These are phyloP conservation scores for Nothura maculosa DNA, from an alignment of 2,797 vertebrate species.

Conservation along the genomic window DNA sequence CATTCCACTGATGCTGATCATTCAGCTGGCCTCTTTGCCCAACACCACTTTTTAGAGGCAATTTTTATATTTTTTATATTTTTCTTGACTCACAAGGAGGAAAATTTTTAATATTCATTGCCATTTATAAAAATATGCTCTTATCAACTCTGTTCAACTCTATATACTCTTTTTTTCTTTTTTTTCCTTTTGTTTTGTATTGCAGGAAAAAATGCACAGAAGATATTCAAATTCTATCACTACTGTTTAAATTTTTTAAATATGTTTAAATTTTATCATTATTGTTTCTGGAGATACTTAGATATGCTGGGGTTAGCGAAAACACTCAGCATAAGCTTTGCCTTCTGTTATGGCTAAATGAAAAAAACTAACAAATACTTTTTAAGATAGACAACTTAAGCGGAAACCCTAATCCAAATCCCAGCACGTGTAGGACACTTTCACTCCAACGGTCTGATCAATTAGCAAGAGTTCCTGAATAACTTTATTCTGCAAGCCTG, in stretches of 20 bases:
- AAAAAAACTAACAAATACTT: too few species aligned
- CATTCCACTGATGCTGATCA: background rate
- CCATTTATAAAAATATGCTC: background rate
- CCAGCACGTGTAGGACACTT: rapidly evolving
- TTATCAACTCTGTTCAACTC: too few species aligned
- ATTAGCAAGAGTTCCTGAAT: background rate
- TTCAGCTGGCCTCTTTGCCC: background rate
- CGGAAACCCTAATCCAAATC: background rate
- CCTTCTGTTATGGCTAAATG: background rate
- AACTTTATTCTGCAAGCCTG: background rate
- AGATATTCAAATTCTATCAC: background rate
- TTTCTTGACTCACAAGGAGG: too few species aligned
- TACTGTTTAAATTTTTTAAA: too few species aligned
- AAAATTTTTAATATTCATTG: background rate
- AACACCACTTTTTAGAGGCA: background rate
- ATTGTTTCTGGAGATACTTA: background rate
- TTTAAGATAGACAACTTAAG: background rate
- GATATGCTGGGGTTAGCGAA: background rate
- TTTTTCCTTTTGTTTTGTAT: background rate
- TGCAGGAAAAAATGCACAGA: background rate
- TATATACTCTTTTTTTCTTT: background rate
- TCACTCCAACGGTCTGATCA: background rate
- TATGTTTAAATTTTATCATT: background rate
- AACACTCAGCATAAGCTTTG: background rate
- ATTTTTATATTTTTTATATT: too few species aligned